phyloP scores from a whole-genome alignment of 2,888 invertebrate genomes.

The Lepidochrysops patricia region DNA sequence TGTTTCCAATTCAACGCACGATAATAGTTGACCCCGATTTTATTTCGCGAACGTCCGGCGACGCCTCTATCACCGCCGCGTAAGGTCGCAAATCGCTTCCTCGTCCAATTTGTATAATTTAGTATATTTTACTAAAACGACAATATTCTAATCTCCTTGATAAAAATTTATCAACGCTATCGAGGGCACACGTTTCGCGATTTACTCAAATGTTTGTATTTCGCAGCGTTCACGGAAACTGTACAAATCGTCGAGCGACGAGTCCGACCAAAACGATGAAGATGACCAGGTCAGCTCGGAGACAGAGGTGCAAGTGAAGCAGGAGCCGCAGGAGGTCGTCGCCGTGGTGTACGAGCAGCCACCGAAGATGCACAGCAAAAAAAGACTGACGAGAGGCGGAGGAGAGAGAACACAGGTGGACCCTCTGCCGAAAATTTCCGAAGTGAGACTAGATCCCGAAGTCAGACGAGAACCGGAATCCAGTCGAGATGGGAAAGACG shows the following conservation, averaged over 20 bases:
- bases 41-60: conserved; percentile 20
- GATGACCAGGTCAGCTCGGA: neutral
- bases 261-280: neutral
- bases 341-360: neutral
- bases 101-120: neutral
- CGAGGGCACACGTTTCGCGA: conserved; percentile 1
- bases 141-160: conserved; percentile 1
- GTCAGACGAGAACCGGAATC: conserved; percentile 26
- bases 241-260: neutral
- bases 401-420: too few relatives aligned
- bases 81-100: neutral
- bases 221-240: neutral
- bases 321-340: conserved; percentile 13
- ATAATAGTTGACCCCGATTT: conserved; percentile 25
- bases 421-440: neutral
- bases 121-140: conserved; percentile 6
- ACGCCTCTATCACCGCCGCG: neutral
- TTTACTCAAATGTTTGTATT: neutral
- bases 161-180: conserved; percentile 10
- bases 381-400: neutral
- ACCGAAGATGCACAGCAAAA: neutral
- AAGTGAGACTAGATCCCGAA: conserved; percentile 1
- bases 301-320: neutral
- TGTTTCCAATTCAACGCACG: conserved; percentile 26
- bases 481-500: conserved; percentile 48